Evolutionary conservation across 1,140 invertebrate genomes (phyloP).

Genomic region (Ptiloglossa arizonensis): DNA sequence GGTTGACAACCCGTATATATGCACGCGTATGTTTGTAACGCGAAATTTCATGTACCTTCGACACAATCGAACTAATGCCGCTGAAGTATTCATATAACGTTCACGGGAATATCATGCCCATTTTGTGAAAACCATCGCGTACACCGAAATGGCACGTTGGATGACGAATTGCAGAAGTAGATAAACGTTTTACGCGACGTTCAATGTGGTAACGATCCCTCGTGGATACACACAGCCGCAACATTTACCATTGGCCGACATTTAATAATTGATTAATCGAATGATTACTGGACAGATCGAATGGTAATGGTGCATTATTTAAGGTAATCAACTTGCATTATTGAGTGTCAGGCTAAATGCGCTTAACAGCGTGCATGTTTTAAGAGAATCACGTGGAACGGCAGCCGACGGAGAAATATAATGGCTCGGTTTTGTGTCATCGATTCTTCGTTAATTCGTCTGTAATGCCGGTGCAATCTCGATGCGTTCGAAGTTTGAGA

Average conservation of each 20-base stretch:
- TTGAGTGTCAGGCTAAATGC: conserved; percentile 53
- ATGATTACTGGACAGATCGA: conserved; percentile 60
- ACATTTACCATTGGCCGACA: conserved; percentile 50
- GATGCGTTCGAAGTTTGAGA: no score
- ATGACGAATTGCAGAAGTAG: conserved; percentile 63
- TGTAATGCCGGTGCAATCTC: no score
- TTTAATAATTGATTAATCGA: conserved; percentile 66
- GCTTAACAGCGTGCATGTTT: conserved; percentile 46
- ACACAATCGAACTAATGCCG: conserved; percentile 14
- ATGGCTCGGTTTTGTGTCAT: neutral
- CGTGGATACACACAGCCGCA: conserved; percentile 44
- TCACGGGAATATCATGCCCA: conserved; percentile 49
- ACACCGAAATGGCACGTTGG: conserved; percentile 27
- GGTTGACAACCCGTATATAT: neutral
- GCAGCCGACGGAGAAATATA: neutral
- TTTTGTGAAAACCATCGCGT: conserved; percentile 53
- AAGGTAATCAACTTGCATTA: conserved; percentile 61
- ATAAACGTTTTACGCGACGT: conserved; percentile 60
- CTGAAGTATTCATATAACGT: conserved; percentile 60
- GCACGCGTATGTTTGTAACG: conserved; percentile 4
- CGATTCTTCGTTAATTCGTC: neutral
- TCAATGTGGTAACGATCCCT: conserved; percentile 32
- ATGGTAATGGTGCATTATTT: conserved; percentile 68
- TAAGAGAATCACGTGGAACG: conserved; percentile 10
- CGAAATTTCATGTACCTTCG: conserved; percentile 33